phyloP scores from a whole-genome alignment of 2,113 vertebrate genomes.

The Podiceps cristatus region DNA sequence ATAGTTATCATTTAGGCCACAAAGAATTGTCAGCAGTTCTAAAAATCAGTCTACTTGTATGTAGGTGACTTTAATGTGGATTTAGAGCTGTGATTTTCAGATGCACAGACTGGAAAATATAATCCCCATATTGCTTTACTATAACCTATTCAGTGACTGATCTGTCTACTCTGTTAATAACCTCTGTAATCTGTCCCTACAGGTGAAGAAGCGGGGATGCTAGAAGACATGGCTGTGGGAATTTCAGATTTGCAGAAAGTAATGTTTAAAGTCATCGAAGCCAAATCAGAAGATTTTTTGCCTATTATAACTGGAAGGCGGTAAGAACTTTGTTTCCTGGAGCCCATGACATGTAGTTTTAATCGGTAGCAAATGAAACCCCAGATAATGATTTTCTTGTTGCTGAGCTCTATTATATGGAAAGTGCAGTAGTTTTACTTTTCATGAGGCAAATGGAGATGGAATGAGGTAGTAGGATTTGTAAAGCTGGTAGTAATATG shows the following conservation, averaged over 20 bases:
- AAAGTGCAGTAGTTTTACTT: neutral
- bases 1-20: neutral
- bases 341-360: neutral
- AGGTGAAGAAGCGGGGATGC: conserved; percentile 98
- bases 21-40: neutral
- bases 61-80: conserved; percentile 7
- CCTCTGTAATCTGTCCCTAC: conserved; percentile 37
- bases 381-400: neutral
- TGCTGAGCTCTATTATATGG: neutral
- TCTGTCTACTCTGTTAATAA: conserved; percentile 18
- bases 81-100: neutral
- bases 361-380: neutral
- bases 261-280: conserved; percentile 91
- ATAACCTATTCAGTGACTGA: neutral
- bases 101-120: neutral
- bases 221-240: conserved; percentile 96
- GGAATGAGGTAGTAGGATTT: neutral
- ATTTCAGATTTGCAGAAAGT: conserved; percentile 94
- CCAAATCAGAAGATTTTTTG: conserved; percentile 88
- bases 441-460: neutral
- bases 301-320: conserved; percentile 91
- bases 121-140: neutral
- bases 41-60: conserved; percentile 2
- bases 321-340: conserved; percentile 77
- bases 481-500: neutral